Conservation (phyloP, 1,140 invertebrate genomes). For the Conus ventricosus region DNA sequence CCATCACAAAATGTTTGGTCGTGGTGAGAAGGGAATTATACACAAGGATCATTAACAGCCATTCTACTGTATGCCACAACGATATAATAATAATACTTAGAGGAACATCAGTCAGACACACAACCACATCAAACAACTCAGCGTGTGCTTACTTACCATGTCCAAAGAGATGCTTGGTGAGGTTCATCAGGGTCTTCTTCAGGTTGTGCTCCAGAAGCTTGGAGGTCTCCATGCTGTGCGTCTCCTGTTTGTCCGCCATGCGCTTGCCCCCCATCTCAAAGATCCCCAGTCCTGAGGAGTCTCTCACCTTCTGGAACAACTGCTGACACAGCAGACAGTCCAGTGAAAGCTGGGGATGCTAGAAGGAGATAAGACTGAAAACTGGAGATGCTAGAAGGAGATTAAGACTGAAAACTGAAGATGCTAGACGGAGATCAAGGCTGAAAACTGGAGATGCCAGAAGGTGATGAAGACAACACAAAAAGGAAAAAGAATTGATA, state of each 20-base stretch:
- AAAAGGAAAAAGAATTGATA: too few relatives aligned
- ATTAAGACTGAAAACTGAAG: too few relatives aligned
- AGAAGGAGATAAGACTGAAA: too few relatives aligned
- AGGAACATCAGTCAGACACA: neutral
- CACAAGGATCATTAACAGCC: too few relatives aligned
- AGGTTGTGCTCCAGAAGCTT: constrained; percentile 91
- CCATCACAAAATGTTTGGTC: too few relatives aligned
- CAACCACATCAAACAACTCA: neutral
- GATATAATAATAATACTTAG: neutral
- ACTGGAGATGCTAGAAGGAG: too few relatives aligned
- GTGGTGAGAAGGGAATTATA: too few relatives aligned
- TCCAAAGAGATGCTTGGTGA: constrained; percentile 89
- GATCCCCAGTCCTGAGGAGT: constrained; percentile 58
- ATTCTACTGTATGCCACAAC: neutral
- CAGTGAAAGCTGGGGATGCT: too few relatives aligned
- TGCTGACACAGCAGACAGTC: constrained; percentile 44
- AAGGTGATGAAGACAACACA: too few relatives aligned
- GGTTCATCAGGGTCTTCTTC: constrained; percentile 85
- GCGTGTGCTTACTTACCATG: constrained; percentile 77
- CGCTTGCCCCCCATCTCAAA: constrained; percentile 80
- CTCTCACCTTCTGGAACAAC: constrained; percentile 64
- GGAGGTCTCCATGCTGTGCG: constrained; percentile 90
- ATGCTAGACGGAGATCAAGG: too few relatives aligned
- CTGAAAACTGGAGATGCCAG: too few relatives aligned
- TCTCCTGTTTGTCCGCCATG: constrained; percentile 85